Evolutionary conservation across 2,888 invertebrate genomes (phyloP).

Genomic region (Pristionchus entomophagus): DNA sequence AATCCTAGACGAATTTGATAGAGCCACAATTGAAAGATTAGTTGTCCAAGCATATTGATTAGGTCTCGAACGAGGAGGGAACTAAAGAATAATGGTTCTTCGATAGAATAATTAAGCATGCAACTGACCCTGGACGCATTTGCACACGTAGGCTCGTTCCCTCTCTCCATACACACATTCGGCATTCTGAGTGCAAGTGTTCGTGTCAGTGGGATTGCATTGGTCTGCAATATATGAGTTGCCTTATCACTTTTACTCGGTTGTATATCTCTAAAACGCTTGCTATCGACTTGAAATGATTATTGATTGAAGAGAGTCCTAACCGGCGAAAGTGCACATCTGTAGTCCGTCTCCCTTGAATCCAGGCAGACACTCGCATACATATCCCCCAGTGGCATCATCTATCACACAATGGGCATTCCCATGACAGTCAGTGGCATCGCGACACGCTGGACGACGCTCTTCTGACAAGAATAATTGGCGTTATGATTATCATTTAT

Average conservation of each 20-base stretch:
- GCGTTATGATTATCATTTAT: neutral
- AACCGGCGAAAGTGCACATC: constrained; percentile 64
- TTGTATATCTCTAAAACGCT: too few species aligned
- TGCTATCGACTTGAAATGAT: neutral
- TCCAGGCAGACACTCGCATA: constrained; percentile 78
- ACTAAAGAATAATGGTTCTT: neutral
- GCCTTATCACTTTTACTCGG: too few species aligned
- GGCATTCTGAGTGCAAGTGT: constrained; percentile 69
- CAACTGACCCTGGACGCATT: constrained; percentile 78
- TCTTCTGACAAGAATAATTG: constrained; percentile 30
- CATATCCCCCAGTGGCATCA: constrained; percentile 74
- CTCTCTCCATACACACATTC: constrained; percentile 76
- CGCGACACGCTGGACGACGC: constrained; percentile 70
- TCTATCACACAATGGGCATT: constrained; percentile 77
- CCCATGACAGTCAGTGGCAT: constrained; percentile 76
- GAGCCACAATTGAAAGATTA: too few species aligned
- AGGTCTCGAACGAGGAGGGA: neutral
- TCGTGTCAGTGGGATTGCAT: constrained; percentile 69
- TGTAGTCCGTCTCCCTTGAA: constrained; percentile 77
- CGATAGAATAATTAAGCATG: neutral
- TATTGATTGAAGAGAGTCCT: neutral
- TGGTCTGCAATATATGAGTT: constrained; percentile 59
- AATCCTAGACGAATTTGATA: constrained; percentile 54
- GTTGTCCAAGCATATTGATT: neutral
- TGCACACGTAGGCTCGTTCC: constrained; percentile 79